Base-by-base conservation (phyloP, 2,797 vertebrate species). In the Hyperoplus immaculatus region DNA sequence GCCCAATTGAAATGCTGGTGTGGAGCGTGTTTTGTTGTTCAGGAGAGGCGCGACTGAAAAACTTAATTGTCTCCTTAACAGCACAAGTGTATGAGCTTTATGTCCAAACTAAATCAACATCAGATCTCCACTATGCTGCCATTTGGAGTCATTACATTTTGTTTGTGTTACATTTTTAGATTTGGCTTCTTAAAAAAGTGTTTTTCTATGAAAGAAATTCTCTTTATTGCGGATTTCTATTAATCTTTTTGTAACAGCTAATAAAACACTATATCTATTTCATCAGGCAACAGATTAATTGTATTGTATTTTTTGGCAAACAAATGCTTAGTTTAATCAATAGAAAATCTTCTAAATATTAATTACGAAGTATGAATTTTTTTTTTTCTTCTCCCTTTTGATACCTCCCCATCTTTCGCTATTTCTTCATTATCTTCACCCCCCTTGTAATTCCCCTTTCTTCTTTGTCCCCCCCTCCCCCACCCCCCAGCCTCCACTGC, bases 231-330 rank as follows among this genome's bases (percentile, higher is more conserved):
- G 21, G 21, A 21, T 21, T 21, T 21, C 21, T 21, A 43, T 39
- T 51, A 1, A 51, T 3, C 15, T 18, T 1, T 4, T 64, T 42
- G 18, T 50, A 55, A 43, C 18, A 29, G 3, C 45, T 66, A 36
- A 29, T 41, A 21, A 13, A 54, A 47, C 21, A 21, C 21, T 38
- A 43, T 2, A 50, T 36, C 49, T 36, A 5, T 9, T 46, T 64
- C 45, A 71, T 29, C 69, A 46, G n/a, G 51, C 38, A 45, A n/a
- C 51, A 42, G 43, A 64, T 14, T 56, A 18, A 14, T 11, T 49
- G 14, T 15, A 18, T 47, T 9, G 4, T 15, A 6, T 59, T 67
- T 13, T 57, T 73, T 57, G 53, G 9, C 13, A 64, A 75, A 53
- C 21, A 39, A 21, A 18, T 36, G 2, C 12, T 4, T 60, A 14